A percentile compares a stretch with the other conserved stretches of the same genome.
These are phyloP conservation scores for Ochropacha duplaris DNA, from an alignment of 2,888 invertebrate species.

Conservation along the genomic window DNA sequence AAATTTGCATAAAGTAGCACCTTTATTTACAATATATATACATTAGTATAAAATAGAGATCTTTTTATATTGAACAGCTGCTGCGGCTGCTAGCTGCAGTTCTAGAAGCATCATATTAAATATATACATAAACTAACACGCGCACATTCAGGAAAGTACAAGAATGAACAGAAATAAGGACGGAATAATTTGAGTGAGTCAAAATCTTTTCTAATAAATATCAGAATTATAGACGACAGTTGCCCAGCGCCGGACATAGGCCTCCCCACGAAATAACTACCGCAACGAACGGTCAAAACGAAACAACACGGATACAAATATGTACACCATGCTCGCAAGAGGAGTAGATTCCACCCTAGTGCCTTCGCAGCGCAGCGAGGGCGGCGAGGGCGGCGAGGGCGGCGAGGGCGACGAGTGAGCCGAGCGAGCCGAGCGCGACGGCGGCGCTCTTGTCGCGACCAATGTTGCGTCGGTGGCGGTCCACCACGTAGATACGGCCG, in stretches of 20 bases:
- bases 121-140: background rate
- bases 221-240: too few species aligned
- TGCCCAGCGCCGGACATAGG: too few species aligned
- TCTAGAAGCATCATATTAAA: background rate
- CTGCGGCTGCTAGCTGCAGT: background rate
- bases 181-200: background rate
- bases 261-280: too few species aligned
- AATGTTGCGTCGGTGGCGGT: slow-evolving; percentile 84
- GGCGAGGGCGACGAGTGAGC: background rate
- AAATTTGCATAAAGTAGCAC: background rate
- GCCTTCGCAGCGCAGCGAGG: background rate
- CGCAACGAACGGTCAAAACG: too few species aligned
- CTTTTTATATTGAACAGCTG: background rate
- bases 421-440: slow-evolving; percentile 3
- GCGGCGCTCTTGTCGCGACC: slow-evolving; percentile 31
- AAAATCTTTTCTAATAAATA: too few species aligned
- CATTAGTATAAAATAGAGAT: background rate
- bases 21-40: background rate
- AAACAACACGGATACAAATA: too few species aligned
- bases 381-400: background rate
- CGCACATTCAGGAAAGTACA: background rate
- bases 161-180: background rate
- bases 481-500: slow-evolving; percentile 95
- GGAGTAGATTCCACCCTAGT: too few species aligned
- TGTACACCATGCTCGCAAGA: too few species aligned